These are phyloP conservation scores for Conus betulinus DNA, from an alignment of 1,140 invertebrate species.

Conservation along the genomic window DNA sequence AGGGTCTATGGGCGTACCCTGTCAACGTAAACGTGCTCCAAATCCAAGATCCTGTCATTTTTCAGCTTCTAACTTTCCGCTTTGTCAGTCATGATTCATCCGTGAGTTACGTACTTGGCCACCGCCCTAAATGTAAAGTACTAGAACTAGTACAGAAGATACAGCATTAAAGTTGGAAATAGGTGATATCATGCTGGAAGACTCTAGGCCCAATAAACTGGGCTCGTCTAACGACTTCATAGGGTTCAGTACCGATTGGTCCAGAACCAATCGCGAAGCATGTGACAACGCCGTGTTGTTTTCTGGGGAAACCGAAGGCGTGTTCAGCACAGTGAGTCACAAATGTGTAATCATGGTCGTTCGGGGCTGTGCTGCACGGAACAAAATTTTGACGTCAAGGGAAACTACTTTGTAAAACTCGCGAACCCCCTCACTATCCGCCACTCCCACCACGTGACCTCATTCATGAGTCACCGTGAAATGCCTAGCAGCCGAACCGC, in stretches of 20 bases:
- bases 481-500: not conserved
- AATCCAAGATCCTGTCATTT: not conserved
- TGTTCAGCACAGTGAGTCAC: constrained; percentile 22
- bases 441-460: not conserved
- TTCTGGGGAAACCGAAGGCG: not conserved
- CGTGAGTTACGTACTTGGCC: not conserved
- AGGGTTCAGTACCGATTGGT: not conserved
- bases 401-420: constrained; percentile 3
- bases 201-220: too few species aligned
- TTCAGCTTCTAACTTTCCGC: not conserved
- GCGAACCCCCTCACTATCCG: not conserved
- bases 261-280: not conserved
- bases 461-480: constrained; percentile 7
- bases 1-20: not conserved
- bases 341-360: constrained; percentile 20
- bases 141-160: not conserved
- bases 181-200: not conserved
- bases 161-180: not conserved
- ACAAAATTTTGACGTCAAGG: not conserved
- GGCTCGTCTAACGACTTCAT: not conserved
- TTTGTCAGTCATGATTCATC: not conserved
- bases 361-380: constrained; percentile 28
- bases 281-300: constrained; percentile 15
- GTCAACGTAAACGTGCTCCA: not conserved
- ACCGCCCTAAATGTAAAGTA: not conserved